Conservation (phyloP, 2,888 invertebrate species). For the Bruchidius siliquastri region DNA sequence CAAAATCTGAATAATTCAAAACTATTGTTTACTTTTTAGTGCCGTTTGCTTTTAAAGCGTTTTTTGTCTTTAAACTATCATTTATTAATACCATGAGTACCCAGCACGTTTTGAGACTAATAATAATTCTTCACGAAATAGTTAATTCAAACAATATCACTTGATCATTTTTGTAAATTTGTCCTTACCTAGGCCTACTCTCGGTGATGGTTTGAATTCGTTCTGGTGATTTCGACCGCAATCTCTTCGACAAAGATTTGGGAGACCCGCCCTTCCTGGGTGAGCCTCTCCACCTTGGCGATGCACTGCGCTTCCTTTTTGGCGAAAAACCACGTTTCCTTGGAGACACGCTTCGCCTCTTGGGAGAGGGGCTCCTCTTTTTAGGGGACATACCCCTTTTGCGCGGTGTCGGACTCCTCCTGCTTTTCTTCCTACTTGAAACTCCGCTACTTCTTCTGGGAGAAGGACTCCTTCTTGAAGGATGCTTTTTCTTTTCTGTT, state of each 20-base stretch:
- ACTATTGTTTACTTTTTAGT: too few species aligned
- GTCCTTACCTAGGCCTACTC: not conserved
- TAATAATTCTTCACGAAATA: too few species aligned
- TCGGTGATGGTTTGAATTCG: not conserved
- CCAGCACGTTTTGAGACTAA: too few species aligned
- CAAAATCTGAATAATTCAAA: too few species aligned
- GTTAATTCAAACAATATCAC: too few species aligned
- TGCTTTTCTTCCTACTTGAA: slow-evolving; percentile 6
- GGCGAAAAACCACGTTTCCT: slow-evolving; percentile 16
- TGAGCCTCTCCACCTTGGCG: slow-evolving; percentile 20
- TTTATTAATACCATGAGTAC: too few species aligned
- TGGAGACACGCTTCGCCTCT: slow-evolving; percentile 11
- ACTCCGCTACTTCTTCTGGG: slow-evolving; percentile 7
- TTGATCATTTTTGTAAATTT: not conserved
- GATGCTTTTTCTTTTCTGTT: not conserved
- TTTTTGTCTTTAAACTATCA: too few species aligned
- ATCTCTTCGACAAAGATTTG: not conserved
- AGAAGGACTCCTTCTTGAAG: slow-evolving; percentile 9
- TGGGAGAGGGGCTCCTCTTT: slow-evolving; percentile 16
- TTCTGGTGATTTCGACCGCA: slow-evolving; percentile 17
- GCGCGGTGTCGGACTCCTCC: slow-evolving; percentile 12
- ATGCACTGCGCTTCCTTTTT: slow-evolving; percentile 21
- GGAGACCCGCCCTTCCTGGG: slow-evolving; percentile 7
- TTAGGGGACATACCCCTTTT: slow-evolving; percentile 16
- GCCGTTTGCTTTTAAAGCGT: too few species aligned